phyloP scores from a whole-genome alignment of 1,140 invertebrate species.

The Drosophila ogumai region DNA sequence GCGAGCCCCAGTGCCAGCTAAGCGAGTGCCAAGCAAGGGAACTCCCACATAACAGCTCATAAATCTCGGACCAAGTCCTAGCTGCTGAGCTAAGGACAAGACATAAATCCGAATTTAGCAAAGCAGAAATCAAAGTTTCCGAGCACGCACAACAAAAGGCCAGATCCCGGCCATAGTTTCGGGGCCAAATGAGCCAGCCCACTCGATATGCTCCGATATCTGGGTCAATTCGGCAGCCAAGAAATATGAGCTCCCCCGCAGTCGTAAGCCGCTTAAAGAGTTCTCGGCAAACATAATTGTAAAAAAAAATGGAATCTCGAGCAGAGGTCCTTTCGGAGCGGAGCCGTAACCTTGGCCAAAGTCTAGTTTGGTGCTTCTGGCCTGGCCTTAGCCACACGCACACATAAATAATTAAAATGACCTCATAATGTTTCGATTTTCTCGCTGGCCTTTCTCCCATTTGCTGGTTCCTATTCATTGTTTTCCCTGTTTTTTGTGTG shows the following conservation, averaged over 20 bases:
- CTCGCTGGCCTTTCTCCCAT: constrained; percentile 19
- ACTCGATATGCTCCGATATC: constrained; percentile 36
- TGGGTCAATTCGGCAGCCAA: constrained; percentile 33
- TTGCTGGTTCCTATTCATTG: constrained; percentile 14
- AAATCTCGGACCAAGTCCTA: constrained; percentile 31
- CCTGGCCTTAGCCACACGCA: constrained; percentile 55
- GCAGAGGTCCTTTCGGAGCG: constrained; percentile 6
- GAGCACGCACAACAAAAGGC: constrained; percentile 47
- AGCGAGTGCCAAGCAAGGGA: constrained; percentile 20
- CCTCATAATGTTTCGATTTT: constrained; percentile 78
- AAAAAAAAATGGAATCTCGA: constrained; percentile 54
- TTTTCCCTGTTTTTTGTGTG: constrained; percentile 17
- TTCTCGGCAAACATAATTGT: constrained; percentile 53
- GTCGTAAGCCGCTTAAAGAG: constrained; percentile 48
- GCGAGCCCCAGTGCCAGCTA: constrained; percentile 20
- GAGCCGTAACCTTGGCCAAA: constrained; percentile 55
- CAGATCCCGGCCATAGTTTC: constrained; percentile 21
- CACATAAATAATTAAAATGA: constrained; percentile 77
- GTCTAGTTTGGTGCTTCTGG: constrained; percentile 38
- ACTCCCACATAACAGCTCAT: constrained; percentile 47
- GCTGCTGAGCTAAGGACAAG: constrained; percentile 35
- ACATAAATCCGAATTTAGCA: constrained; percentile 51
- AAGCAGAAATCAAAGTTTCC: constrained; percentile 55
- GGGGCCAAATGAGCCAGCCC: constrained; percentile 21
- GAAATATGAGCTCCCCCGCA: constrained; percentile 28